A percentile compares a stretch with the other conserved stretches of the same genome.
phyloP scores from a whole-genome alignment of 1,140 invertebrate species.

The Pollicipes pollicipes region DNA sequence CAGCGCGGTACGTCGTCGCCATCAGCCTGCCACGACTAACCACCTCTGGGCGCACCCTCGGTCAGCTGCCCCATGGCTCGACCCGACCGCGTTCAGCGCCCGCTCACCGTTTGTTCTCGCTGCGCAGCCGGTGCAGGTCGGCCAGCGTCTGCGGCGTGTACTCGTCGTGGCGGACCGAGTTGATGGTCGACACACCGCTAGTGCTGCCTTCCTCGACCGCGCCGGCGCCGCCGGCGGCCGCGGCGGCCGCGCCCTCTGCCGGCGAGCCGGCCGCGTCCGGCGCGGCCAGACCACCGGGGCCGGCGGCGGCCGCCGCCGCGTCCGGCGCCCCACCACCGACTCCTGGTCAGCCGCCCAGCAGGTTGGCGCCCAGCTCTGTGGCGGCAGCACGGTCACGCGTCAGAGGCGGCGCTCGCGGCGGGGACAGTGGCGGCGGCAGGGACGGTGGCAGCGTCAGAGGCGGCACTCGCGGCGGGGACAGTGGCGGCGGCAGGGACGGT shows the following conservation, averaged over 20 bases:
- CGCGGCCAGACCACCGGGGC: slow-evolving; percentile 15
- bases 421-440: no score
- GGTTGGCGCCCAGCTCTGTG: slow-evolving; percentile 56
- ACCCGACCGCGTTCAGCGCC: no score
- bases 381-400: no score
- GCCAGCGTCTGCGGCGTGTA: slow-evolving; percentile 25
- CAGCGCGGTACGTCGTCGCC: no score
- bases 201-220: slow-evolving; percentile 39
- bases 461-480: slow-evolving; percentile 15
- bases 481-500: no score
- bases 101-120: slow-evolving; percentile 33
- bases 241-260: slow-evolving; percentile 26
- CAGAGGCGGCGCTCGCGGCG: no score
- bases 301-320: slow-evolving; percentile 25
- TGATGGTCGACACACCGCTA: slow-evolving; percentile 46
- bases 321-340: slow-evolving; percentile 29
- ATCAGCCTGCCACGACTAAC: no score
- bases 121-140: slow-evolving; percentile 31
- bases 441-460: no score
- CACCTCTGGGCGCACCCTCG: no score
- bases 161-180: slow-evolving; percentile 35
- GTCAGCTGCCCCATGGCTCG: no score
- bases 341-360: slow-evolving; percentile 22
- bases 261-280: slow-evolving; percentile 21
- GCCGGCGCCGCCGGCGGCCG: slow-evolving; percentile 22